phyloP scores from a whole-genome alignment of 2,113 vertebrate species.

The Elanoides forficatus region DNA sequence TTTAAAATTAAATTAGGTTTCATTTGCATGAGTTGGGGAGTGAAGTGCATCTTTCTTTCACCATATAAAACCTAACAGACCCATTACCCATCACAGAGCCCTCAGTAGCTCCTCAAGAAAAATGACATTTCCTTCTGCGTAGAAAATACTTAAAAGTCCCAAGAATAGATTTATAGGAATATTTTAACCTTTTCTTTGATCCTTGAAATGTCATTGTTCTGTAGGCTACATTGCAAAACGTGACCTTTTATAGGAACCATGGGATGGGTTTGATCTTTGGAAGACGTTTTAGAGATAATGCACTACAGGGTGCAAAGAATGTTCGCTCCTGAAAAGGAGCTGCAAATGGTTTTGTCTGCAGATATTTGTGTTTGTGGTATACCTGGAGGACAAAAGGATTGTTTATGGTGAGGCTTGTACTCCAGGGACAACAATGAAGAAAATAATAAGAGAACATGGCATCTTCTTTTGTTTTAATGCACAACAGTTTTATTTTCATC shows the following conservation, averaged over 20 bases:
- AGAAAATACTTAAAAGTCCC: slow-evolving; percentile 77
- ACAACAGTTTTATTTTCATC: not conserved
- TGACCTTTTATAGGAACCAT: slow-evolving; percentile 77
- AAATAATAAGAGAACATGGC: not conserved
- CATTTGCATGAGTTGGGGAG: slow-evolving; percentile 5
- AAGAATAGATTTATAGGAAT: slow-evolving; percentile 84
- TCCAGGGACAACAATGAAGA: not conserved
- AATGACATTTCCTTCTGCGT: slow-evolving; percentile 72
- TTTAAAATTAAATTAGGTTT: slow-evolving; percentile 60
- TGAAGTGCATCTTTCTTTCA: slow-evolving; percentile 37
- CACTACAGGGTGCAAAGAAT: slow-evolving; percentile 55
- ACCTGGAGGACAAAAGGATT: not conserved
- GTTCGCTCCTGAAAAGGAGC: slow-evolving; percentile 17
- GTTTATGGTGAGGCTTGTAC: not conserved
- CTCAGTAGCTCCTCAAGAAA: slow-evolving; percentile 57
- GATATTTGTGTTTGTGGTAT: not conserved
- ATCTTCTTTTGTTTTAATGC: not conserved
- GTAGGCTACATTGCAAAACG: slow-evolving; percentile 74
- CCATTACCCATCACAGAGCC: slow-evolving; percentile 40
- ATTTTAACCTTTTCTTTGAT: slow-evolving; percentile 88
- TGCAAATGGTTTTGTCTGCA: slow-evolving; percentile 20
- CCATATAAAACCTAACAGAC: slow-evolving; percentile 3
- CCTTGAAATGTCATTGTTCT: slow-evolving; percentile 86
- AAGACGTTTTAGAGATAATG: slow-evolving; percentile 70
- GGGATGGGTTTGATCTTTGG: slow-evolving; percentile 68